Percentiles rank a stretch among this genome's conserved stretches.
These are phyloP conservation scores for Hyposmocoma kahamanoa DNA, from an alignment of 1,140 invertebrate species.

Conservation along the genomic window DNA sequence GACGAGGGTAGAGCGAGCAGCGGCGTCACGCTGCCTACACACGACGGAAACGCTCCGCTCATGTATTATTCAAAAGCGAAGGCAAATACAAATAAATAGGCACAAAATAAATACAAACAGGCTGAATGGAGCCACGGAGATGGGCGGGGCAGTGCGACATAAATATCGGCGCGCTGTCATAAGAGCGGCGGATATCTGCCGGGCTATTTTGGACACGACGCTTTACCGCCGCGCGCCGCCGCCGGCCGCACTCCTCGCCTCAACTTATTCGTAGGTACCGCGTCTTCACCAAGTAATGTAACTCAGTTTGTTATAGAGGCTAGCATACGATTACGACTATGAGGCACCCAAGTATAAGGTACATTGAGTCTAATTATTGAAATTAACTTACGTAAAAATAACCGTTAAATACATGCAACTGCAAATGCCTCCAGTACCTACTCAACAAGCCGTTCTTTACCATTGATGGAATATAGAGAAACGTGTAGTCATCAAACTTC, in stretches of 20 bases:
- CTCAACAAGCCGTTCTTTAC: too few species aligned
- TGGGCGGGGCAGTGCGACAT: conserved; percentile 65
- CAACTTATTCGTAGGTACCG: too few species aligned
- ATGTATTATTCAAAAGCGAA: conserved; percentile 69
- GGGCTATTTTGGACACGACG: conserved; percentile 53
- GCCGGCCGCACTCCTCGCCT: too few species aligned
- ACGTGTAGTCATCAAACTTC: not conserved
- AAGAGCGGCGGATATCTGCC: conserved; percentile 51
- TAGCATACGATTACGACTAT: too few species aligned
- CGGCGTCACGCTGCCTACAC: conserved; percentile 71
- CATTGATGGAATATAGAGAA: too few species aligned
- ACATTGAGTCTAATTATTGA: too few species aligned
- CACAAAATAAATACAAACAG: conserved; percentile 71
- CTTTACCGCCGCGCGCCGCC: conserved; percentile 8
- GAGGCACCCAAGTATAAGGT: too few species aligned
- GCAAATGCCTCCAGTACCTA: too few species aligned
- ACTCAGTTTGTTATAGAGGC: too few species aligned
- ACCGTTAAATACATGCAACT: too few species aligned
- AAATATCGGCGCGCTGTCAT: conserved; percentile 64
- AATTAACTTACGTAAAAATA: too few species aligned
- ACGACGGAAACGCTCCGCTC: conserved; percentile 64
- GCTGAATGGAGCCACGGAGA: conserved; percentile 62
- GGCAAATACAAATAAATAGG: conserved; percentile 72
- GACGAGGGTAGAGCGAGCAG: conserved; percentile 14
- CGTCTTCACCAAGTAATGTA: too few species aligned